A percentile compares a stretch with the other conserved stretches of the same genome.
These are phyloP conservation scores for Calliphora vicina DNA, from an alignment of 1,140 invertebrate genomes.

Conservation along the genomic window DNA sequence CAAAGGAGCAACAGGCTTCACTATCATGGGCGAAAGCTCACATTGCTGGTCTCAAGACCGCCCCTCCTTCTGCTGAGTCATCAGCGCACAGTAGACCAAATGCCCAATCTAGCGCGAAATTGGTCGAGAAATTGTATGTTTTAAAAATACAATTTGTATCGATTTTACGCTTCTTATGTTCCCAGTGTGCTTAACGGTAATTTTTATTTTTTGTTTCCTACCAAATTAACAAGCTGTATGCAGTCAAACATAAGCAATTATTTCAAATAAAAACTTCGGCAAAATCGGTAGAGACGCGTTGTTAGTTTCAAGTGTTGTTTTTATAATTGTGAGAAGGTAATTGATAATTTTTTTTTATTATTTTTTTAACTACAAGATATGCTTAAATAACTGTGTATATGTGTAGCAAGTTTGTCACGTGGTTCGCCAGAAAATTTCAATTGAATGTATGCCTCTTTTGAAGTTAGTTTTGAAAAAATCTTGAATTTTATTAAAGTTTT, in stretches of 20 bases:
- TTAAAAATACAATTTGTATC: background rate
- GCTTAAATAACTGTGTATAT: background rate
- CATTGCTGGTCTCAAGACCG: no score
- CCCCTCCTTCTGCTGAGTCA: no score
- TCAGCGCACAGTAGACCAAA: slow-evolving; percentile 2
- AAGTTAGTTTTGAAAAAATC: background rate
- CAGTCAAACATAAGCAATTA: background rate
- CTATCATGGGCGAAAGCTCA: no score
- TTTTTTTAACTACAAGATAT: background rate
- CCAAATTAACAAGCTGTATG: slow-evolving; percentile 2
- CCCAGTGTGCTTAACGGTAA: background rate
- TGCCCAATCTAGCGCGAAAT: slow-evolving; percentile 1
- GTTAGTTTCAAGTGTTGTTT: background rate
- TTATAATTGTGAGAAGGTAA: background rate
- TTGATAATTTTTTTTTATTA: background rate
- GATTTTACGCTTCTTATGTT: background rate
- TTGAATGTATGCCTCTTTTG: background rate
- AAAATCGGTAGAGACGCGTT: background rate
- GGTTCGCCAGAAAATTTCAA: background rate
- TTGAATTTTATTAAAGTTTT: slow-evolving; percentile 10
- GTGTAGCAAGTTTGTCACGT: background rate
- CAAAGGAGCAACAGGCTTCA: no score
- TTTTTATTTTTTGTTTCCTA: background rate
- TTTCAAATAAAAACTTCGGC: background rate
- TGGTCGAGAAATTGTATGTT: background rate